Base-by-base conservation (phyloP, 1,140 invertebrate species). In the Hydropsyche tenuis region DNA sequence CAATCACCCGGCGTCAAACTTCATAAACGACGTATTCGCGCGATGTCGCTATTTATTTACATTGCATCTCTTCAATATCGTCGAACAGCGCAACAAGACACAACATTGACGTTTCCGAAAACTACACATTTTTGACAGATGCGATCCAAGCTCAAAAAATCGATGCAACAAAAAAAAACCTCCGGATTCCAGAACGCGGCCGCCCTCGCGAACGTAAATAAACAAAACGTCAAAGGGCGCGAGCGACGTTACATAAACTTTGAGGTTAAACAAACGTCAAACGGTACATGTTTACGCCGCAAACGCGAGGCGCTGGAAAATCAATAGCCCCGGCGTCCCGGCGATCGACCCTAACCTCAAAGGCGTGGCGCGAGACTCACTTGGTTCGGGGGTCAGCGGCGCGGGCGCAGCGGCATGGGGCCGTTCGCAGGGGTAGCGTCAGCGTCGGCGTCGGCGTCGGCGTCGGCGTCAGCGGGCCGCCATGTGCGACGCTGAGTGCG, bases 271-370 rank as follows among this genome's bases (percentile, higher is more conserved):
- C 3, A 37, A 37, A 37, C 30, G 30, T 37, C 30, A 37, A 9
- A n/a, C n/a, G n/a, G n/a, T n/a, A n/a, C n/a, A n/a, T n/a, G n/a
- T n/a, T n/a, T 37, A 9, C 30, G 30, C 30, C 48, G 66, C 48
- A 16, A 27, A 25, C 30, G 12, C 25, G 25, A 14, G 37, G 12
- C 30, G n/a, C 42, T 42, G 60, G 20, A 23, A 60, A 25, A 60
- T 60, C 56, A 25, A 60, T 60, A 56, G 64, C 3, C 42, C 70
- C 48, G 42, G 56, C 70, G 68, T 37, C 46, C 22, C 68, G 46
- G 9, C 66, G 66, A 27, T 69, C 66, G 66, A 30, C 48, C 43
- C 45, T 51, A 45, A 43, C 63, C 63, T 65, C 9, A 2, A 16
- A 11, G 12, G 25, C 7, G 60, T 11, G 37, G 42, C 37, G 42